phyloP scores from a whole-genome alignment of 2,888 invertebrate genomes.

The Cosmopolites sordidus region DNA sequence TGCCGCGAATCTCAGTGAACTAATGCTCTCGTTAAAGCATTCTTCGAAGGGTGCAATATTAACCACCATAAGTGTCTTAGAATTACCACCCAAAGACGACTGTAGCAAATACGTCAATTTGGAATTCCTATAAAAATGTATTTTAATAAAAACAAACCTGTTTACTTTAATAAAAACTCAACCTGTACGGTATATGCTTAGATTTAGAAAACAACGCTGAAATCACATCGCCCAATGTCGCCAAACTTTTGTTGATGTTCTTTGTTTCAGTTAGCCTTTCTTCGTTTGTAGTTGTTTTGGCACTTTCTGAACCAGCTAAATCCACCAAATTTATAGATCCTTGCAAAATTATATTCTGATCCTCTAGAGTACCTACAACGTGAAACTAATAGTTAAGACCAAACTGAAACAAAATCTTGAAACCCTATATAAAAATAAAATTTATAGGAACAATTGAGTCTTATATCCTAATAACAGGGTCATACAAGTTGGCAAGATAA shows the following conservation, averaged over 20 bases:
- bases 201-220: constrained; percentile 78
- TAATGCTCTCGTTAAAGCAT: constrained; percentile 79
- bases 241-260: constrained; percentile 78
- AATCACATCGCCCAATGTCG: constrained; percentile 77
- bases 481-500: no score
- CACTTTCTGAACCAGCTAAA: constrained; percentile 83
- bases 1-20: constrained; percentile 82
- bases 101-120: constrained; percentile 85
- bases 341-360: constrained; percentile 58
- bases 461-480: no score
- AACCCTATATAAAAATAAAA: no score
- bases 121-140: constrained; percentile 57
- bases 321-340: constrained; percentile 80
- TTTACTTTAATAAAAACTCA: no score
- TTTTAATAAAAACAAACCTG: no score
- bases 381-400: no score
- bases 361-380: constrained; percentile 56
- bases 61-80: constrained; percentile 90
- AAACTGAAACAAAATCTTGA: no score
- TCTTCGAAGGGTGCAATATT: constrained; percentile 85
- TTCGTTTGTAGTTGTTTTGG: constrained; percentile 47
- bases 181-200: constrained; percentile 78
- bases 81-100: constrained; percentile 85
- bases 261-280: constrained; percentile 75
- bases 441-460: no score